Evolutionary conservation across 2,888 invertebrate genomes (phyloP).

Genomic region (Eremobia ochroleuca): DNA sequence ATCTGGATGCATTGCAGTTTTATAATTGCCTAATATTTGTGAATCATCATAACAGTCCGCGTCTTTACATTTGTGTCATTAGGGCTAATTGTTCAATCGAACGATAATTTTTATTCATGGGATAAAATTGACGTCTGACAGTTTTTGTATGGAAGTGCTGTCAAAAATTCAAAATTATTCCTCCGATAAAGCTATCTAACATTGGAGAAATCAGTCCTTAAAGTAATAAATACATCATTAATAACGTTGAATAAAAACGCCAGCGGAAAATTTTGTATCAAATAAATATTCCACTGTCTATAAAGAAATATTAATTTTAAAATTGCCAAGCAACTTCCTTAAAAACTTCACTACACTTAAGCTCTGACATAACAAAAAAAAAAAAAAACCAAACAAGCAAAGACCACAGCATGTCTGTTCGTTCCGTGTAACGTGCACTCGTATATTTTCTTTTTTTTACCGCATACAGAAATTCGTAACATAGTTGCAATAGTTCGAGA

Average conservation of each 20-base stretch:
- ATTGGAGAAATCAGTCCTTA: too few relatives aligned
- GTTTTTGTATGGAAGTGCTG: too few relatives aligned
- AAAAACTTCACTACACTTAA: background rate
- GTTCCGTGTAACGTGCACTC: slow-evolving; percentile 30
- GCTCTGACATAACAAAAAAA: background rate
- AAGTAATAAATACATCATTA: too few relatives aligned
- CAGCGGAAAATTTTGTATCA: background rate
- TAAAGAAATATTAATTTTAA: background rate
- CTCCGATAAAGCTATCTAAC: too few relatives aligned
- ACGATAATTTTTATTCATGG: too few relatives aligned
- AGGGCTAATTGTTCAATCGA: too few relatives aligned
- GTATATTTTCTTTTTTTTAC: slow-evolving; percentile 42
- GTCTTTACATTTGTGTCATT: too few relatives aligned
- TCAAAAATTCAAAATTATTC: too few relatives aligned
- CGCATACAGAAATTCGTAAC: slow-evolving; percentile 44
- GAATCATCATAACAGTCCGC: background rate
- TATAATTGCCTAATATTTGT: background rate
- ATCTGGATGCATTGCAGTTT: background rate
- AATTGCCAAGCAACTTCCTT: background rate
- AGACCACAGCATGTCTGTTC: slow-evolving; percentile 26
- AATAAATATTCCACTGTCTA: background rate
- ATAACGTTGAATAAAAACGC: background rate
- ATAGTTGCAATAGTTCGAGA: slow-evolving; percentile 47
- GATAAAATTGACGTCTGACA: too few relatives aligned
- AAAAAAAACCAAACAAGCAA: slow-evolving; percentile 11